These are phyloP conservation scores for Conus betulinus DNA, from an alignment of 1,140 invertebrate species.

Conservation along the genomic window DNA sequence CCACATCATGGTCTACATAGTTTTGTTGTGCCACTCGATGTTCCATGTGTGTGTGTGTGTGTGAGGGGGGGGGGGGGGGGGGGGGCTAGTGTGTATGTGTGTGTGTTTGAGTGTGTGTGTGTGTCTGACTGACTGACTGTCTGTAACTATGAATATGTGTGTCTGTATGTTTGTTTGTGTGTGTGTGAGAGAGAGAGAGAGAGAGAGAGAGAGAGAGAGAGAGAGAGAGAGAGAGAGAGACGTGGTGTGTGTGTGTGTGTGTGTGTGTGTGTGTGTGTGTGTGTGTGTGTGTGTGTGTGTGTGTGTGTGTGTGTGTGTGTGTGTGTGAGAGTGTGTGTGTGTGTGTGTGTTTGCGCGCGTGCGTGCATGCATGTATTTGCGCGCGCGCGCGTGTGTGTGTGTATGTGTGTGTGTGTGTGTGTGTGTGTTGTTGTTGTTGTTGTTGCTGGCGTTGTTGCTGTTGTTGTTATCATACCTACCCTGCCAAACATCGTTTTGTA, in stretches of 20 bases:
- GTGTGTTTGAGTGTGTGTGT: background rate
- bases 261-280: background rate
- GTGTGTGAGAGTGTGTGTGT: background rate
- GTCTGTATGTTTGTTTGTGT: background rate
- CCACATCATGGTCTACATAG: too few relatives aligned
- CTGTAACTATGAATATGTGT: background rate
- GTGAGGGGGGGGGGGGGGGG: too few relatives aligned
- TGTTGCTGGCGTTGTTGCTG: background rate
- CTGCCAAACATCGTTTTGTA: slow-evolving; percentile 96
- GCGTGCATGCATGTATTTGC: background rate
- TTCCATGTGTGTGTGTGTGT: too few relatives aligned
- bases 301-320: slow-evolving; percentile 1
- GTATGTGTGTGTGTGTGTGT: background rate
- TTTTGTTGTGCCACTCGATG: too few relatives aligned
- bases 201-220: background rate
- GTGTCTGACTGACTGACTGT: background rate
- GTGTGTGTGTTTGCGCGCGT: background rate
- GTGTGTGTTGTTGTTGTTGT: background rate
- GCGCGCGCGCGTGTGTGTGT: background rate
- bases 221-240: background rate
- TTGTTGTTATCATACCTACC: slow-evolving; percentile 71
- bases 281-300: slow-evolving; percentile 18
- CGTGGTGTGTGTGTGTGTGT: background rate
- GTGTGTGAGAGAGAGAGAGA: background rate
- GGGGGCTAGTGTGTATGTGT: too few relatives aligned